Evolutionary conservation across 2,888 invertebrate genomes (phyloP), one percentile per base, ranked within the genome.

Genomic region (Drosophila tripunctata): DNA sequence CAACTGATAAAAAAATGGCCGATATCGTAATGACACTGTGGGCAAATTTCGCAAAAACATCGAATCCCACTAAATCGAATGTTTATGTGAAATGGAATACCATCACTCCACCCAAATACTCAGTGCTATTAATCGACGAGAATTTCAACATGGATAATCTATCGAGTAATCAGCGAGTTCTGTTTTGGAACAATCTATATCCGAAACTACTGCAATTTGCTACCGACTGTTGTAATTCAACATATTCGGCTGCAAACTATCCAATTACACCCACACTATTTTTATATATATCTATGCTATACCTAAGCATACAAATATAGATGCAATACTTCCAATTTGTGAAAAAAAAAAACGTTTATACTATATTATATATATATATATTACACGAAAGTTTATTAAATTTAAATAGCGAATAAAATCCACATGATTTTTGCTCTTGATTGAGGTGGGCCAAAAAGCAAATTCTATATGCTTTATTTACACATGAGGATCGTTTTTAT

Each of bases 101-200:
- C 4, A 96, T 94, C 83, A 93, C 93, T 63, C 92, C 92, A 35
- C 94, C 94, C 12, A 93, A 93, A 74, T 96, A 95, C 0, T 94
- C 94, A 0, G 93, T 95, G 80, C 92, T 96, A 54, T 94, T 96
- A 21, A 94, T 96, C 44, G 95, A 96, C 88, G 93, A 94, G 48
- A 95, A 94, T 78, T 95, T 96, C 82, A 94, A 95, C 67, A 96
- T 96, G 94, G 95, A 94, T 77, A 94, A 94, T 75, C 90, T 93
- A 0, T 92, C 96, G 24, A 95, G 96, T 90, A 95, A 96, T 84
- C 95, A 95, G 85, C 94, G 95, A 17, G 93, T 96, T 69, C 94
- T 95, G 67, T 96, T 96, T 91, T 96, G 96, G 96, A 96, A 96
- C 78, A 94, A 95, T 66, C 96, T 96, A 89, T 96, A 95, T 88